Evolutionary conservation across 2,888 invertebrate species (phyloP), one percentile per base, ranked within the genome.

Genomic region (Polydrusus pterygomalis): DNA sequence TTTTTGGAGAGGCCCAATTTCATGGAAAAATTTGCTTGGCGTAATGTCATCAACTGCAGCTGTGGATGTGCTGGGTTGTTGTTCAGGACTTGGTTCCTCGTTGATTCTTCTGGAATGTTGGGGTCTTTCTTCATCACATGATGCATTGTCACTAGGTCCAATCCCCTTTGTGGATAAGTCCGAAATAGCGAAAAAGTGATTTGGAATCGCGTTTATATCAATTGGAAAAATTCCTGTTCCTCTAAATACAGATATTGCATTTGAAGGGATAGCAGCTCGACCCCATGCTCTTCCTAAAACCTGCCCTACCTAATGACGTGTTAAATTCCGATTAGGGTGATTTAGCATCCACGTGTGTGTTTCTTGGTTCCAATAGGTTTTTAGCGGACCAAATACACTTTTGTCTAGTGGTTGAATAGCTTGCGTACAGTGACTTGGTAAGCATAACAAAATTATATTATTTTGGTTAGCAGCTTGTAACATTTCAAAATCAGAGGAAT

Each of bases 351-450:
- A 72, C 7, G 43, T 49, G 49, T 17, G 17, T 15, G 51, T 11
- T 45, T 74, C 68, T 34, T 70, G 63, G 18, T 74, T 47, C 47
- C 30, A 70, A 40, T 70, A 70, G 6, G 34, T n/a, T 45, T 75
- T 65, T 2, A 70, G 54, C 11, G 67, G 67, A 7, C 45, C 40
- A 73, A 73, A 73, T 8, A 67, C 30, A 13, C 30, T 38, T 17
- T 43, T 38, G 67, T 84, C 81, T 11, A 84, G 74, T 6, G 83
- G 83, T 64, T 84, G 83, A 2, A 84, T 75, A 68, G 79, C 81
- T 49, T 84, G 82, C 0, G 81, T 81, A 5, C 82, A 82, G 60
- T 83, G 82, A 40, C 78, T 79, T 13, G 83, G 82, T 40, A 85
- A 73, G 64, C 81, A 82, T 13, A 85, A 13, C 11, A 84, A 64